Conservation (phyloP, 2,888 invertebrate genomes). For the Caenorhabditis afra region DNA sequence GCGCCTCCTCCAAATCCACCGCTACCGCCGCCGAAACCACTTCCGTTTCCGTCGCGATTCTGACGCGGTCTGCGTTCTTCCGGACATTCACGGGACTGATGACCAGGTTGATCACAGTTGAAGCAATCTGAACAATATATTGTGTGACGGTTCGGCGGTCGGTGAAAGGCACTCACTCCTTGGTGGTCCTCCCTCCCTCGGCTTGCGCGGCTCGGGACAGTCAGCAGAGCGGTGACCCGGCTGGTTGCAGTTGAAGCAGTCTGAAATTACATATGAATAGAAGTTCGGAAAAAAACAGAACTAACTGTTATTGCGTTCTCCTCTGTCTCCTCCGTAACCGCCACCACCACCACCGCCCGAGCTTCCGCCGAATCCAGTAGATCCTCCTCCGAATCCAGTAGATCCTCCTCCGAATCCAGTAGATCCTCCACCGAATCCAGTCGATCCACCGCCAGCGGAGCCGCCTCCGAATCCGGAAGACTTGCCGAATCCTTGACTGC, state of each 20-base stretch:
- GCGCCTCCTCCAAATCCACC: conserved; percentile 25
- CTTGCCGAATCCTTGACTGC: background rate
- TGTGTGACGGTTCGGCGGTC: no score
- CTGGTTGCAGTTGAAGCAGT: conserved; percentile 40
- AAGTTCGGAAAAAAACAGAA: background rate
- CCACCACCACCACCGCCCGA: conserved; percentile 30
- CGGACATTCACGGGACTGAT: conserved; percentile 55
- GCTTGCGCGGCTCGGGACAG: conserved; percentile 50
- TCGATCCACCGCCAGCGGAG: conserved; percentile 10
- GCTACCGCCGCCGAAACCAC: conserved; percentile 20
- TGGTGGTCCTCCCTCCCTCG: conserved; percentile 30
- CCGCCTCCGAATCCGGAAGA: conserved; percentile 15
- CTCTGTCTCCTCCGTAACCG: conserved; percentile 25
- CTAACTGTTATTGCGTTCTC: conserved; percentile 38
- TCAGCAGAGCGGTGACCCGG: conserved; percentile 29
- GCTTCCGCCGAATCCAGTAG: conserved; percentile 31
- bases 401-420: conserved; percentile 40
- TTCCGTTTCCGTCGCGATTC: conserved; percentile 6
- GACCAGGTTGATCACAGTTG: conserved; percentile 62
- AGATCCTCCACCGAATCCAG: conserved; percentile 5
- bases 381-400: conserved; percentile 1
- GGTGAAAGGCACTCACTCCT: no score
- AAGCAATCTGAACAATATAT: conserved; percentile 39
- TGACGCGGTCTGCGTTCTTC: conserved; percentile 54
- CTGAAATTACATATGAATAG: conserved; percentile 24